phyloP scores from a whole-genome alignment of 2,797 vertebrate species.

The Lacerta agilis region DNA sequence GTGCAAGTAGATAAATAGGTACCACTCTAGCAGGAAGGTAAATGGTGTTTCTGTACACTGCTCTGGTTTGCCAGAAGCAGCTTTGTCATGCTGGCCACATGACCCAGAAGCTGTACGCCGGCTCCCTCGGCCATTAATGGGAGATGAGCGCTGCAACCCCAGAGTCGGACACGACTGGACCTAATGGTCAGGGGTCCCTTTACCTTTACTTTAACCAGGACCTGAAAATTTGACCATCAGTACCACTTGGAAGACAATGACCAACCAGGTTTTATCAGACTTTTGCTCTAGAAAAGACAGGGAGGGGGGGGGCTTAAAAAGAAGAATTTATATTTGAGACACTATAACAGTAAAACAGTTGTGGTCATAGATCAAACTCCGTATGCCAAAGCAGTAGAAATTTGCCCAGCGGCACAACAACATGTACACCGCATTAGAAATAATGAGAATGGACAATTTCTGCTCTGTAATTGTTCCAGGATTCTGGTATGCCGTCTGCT shows the following conservation, averaged over 20 bases:
- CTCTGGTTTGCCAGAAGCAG: too few species aligned
- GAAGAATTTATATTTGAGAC: background rate
- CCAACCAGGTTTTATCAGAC: background rate
- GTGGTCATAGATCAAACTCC: background rate
- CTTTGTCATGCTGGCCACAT: too few species aligned
- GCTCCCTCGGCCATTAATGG: too few species aligned
- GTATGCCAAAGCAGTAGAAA: background rate
- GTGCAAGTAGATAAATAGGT: too few species aligned
- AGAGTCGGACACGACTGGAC: too few species aligned
- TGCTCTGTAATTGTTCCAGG: background rate
- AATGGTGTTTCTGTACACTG: too few species aligned
- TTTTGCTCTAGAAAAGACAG: background rate
- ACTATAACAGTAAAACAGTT: too few species aligned
- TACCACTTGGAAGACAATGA: background rate
- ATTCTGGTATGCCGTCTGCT: background rate
- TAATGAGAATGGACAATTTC: background rate
- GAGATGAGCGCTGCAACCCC: too few species aligned
- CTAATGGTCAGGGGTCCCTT: too few species aligned
- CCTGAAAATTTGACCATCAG: background rate
- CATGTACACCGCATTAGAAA: too few species aligned
- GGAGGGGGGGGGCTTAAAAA: background rate
- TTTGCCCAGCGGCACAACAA: background rate
- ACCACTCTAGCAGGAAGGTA: too few species aligned
- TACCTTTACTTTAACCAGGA: background rate
- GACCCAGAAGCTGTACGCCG: too few species aligned